Conservation (phyloP, 2,113 vertebrate genomes). For the Arvicanthis niloticus region DNA sequence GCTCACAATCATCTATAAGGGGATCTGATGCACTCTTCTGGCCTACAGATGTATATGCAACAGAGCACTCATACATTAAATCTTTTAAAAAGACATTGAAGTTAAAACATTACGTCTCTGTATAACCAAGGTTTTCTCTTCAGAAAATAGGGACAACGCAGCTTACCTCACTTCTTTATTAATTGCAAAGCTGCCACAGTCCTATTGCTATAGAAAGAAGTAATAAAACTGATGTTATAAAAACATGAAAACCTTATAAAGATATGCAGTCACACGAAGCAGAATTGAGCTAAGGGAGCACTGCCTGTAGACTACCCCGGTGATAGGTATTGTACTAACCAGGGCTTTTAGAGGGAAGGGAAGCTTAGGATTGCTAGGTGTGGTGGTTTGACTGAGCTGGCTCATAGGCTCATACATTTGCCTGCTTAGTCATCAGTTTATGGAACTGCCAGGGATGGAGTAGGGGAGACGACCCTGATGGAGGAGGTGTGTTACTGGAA, state of each 20-base stretch:
- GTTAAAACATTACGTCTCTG: neutral
- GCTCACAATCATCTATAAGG: no score
- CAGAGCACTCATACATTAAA: no score
- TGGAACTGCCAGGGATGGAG: neutral
- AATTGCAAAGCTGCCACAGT: neutral
- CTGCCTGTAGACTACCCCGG: neutral
- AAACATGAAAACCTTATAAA: no score
- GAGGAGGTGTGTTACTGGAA: neutral
- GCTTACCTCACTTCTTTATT: neutral
- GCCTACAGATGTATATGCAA: no score
- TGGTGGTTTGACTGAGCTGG: neutral
- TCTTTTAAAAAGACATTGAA: neutral
- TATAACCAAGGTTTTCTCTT: neutral
- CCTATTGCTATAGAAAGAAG: no score
- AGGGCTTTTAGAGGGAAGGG: neutral
- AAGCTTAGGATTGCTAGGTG: neutral
- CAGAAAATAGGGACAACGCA: neutral
- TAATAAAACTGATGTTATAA: no score
- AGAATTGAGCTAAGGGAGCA: neutral
- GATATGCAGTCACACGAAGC: neutral
- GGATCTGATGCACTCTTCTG: no score
- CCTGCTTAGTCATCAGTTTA: neutral
- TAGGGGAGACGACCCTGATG: neutral
- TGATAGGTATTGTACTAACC: neutral
- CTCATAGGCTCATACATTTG: neutral